Conservation (phyloP, 2,113 vertebrate species). For the Ophiodon elongatus region DNA sequence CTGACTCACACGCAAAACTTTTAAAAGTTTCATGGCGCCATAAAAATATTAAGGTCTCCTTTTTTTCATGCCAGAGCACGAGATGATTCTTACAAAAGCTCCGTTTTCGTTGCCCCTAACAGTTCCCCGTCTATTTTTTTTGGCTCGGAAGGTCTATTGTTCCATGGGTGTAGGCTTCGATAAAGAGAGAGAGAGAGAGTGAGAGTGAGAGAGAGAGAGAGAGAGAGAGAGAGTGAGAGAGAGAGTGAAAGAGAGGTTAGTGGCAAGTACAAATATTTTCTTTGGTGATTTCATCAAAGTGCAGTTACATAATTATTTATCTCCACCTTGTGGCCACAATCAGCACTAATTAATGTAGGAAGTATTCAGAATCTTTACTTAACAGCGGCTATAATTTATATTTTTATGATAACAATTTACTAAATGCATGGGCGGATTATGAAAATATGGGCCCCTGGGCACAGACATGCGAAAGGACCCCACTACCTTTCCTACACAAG, state of each 20-base stretch:
- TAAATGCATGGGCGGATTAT: background rate
- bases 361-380: background rate
- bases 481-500: background rate
- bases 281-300: background rate
- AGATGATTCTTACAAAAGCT: background rate
- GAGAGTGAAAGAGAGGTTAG: background rate
- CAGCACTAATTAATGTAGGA: background rate
- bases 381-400: background rate
- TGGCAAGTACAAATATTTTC: background rate
- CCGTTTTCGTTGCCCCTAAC: background rate
- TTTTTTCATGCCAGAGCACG: background rate
- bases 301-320: background rate
- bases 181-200: background rate
- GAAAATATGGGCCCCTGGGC: too few species aligned
- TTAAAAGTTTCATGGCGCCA: background rate
- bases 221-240: background rate
- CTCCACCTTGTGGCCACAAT: constrained; percentile 52
- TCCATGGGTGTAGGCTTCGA: background rate
- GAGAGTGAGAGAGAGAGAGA: background rate
- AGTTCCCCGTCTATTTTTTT: background rate
- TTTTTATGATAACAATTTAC: background rate
- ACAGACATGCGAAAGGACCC: too few species aligned
- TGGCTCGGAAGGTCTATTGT: background rate
- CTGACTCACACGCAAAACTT: constrained; percentile 10
- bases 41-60: too few species aligned